phyloP scores from a whole-genome alignment of 2,888 invertebrate genomes.

The Cryptosula pallasiana region DNA sequence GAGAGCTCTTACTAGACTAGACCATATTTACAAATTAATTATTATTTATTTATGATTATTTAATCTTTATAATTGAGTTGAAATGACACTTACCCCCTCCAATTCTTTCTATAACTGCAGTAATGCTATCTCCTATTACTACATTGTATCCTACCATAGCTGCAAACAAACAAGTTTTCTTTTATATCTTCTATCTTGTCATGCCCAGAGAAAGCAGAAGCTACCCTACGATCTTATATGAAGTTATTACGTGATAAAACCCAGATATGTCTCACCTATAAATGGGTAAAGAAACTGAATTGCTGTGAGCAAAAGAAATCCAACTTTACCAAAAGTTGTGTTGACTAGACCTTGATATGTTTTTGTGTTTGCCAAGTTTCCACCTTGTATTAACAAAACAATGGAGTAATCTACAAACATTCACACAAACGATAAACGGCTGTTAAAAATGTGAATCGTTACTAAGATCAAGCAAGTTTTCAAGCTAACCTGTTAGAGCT shows the following conservation, averaged over 20 bases:
- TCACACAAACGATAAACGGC: too few species aligned
- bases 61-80: too few species aligned
- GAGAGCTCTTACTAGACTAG: too few species aligned
- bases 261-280: constrained; percentile 73
- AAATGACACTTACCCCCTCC: constrained; percentile 57
- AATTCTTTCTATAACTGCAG: constrained; percentile 71
- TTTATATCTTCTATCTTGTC: too few species aligned
- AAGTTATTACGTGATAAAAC: too few species aligned
- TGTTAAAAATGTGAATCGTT: too few species aligned
- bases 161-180: constrained; percentile 54
- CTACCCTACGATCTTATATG: too few species aligned
- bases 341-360: constrained; percentile 74
- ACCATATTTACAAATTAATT: too few species aligned
- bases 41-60: too few species aligned
- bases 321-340: constrained; percentile 71
- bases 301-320: constrained; percentile 69
- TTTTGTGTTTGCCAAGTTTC: constrained; percentile 70
- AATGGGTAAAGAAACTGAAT: constrained; percentile 79
- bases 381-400: constrained; percentile 70
- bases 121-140: constrained; percentile 78
- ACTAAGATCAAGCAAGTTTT: too few species aligned
- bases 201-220: too few species aligned
- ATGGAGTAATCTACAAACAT: constrained; percentile 65
- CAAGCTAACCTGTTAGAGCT: constrained; percentile 60
- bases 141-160: constrained; percentile 85